A percentile compares a stretch with the other conserved stretches of the same genome.
These are phyloP conservation scores for Glyphotaelius pellucidus DNA, from an alignment of 2,888 invertebrate species.

Conservation along the genomic window DNA sequence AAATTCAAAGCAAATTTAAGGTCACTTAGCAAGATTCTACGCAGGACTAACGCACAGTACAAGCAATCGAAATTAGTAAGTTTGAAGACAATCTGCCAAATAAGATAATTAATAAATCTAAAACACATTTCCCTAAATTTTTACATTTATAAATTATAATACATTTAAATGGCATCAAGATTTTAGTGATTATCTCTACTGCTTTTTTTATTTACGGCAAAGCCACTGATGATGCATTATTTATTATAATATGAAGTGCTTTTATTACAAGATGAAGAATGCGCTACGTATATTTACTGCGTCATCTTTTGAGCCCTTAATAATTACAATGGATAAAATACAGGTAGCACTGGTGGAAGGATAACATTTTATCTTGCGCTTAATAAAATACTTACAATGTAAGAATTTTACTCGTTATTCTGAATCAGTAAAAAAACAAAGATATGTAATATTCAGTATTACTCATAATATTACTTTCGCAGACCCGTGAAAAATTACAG, in stretches of 20 bases:
- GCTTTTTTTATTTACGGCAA: background rate
- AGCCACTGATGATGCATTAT: background rate
- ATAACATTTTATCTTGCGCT: conserved; percentile 12
- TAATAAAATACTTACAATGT: background rate
- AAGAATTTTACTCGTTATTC: background rate
- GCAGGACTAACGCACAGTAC: no score
- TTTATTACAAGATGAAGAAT: background rate
- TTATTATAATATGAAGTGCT: background rate
- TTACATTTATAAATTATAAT: background rate
- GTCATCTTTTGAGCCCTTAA: conserved; percentile 49
- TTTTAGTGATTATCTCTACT: background rate
- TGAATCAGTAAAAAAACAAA: no score
- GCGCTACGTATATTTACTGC: conserved; percentile 48
- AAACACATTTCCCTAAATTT: no score
- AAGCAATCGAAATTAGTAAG: no score
- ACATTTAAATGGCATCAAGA: background rate
- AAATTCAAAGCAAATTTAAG: no score
- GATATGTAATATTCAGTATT: no score
- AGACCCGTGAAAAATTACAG: no score
- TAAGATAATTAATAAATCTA: no score
- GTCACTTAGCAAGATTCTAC: no score
- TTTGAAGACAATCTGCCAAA: no score
- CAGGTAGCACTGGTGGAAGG: conserved; percentile 61
- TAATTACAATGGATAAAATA: conserved; percentile 64
- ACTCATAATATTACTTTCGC: no score